Evolutionary conservation across 2,888 invertebrate genomes (phyloP), one percentile per base, ranked within the genome.

Genomic region (Apodemia mormo): DNA sequence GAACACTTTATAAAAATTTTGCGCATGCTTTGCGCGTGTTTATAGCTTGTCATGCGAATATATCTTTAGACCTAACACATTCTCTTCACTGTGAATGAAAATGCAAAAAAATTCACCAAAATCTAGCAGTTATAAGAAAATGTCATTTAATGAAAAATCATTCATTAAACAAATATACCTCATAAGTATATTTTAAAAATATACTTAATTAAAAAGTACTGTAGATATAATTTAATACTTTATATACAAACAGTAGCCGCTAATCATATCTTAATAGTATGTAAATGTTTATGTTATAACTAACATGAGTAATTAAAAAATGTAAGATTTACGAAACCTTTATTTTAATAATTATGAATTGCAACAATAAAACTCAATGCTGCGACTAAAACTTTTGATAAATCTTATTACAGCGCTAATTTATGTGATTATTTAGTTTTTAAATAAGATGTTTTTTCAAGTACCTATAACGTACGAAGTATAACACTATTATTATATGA

Each of bases 321-420:
- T 58, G 30, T 58, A 29, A 58, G 58, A 58, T 58, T 58, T 58
- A 58, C 30, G 58, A 58, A 58, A 58, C 10, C 29, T 58, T 30
- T 45, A 45, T 58, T 45, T 8, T 9, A 29, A 12, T 12, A 30
- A 58, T 58, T 58, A 58, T 30, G 30, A 58, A 58, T 58, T 58
- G 58, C 58, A 58, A 58, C 10, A 58, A 58, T 58, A 58, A 58
- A 58, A 58, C 58, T 30, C 29, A 58, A 58, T 58, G 58, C 29
- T 29, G 58, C 58, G 58, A 30, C 58, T 58, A 30, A 29, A 58
- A 58, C 58, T 58, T 54, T 58, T 58, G 58, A 58, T 58, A 30
- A 58, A 30, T 29, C 7, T 22, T 22, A 29, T 56, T 58, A 29
- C 22, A 29, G n/a, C 22, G 22, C 54, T 54, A 54, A n/a, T 58